Percentiles rank a stretch among this genome's conserved stretches.
These are phyloP conservation scores for Caiman crocodilus DNA, from an alignment of 2,797 vertebrate species.

Conservation along the genomic window DNA sequence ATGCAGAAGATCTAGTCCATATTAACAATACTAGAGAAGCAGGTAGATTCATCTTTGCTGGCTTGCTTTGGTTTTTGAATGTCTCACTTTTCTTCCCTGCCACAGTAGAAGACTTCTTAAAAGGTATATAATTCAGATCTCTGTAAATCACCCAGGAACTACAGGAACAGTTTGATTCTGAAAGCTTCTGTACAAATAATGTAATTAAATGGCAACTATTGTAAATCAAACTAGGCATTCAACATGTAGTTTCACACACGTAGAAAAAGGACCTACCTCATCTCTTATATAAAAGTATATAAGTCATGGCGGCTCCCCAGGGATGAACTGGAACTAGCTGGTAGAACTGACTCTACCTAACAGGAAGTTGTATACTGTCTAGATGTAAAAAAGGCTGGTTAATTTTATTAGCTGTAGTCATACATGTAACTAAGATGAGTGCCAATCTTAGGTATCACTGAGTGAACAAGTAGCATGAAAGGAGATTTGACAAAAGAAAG, in stretches of 20 bases:
- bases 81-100: neutral
- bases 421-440: neutral
- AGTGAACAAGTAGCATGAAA: neutral
- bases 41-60: neutral
- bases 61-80: neutral
- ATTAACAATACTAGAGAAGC: neutral
- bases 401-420: neutral
- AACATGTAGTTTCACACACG: neutral
- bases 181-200: neutral
- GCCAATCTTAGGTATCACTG: neutral
- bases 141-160: neutral
- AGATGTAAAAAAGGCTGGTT: neutral
- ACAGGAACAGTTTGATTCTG: neutral
- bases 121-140: neutral
- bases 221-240: neutral
- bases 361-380: neutral
- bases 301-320: neutral
- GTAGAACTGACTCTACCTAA: neutral
- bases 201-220: neutral
- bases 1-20: accelerated
- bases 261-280: neutral
- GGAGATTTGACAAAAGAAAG: neutral
- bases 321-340: neutral
- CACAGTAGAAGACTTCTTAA: neutral
- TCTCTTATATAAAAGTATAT: neutral